These are phyloP conservation scores for Netelia fuscicornis DNA, from an alignment of 2,888 invertebrate genomes.

Conservation along the genomic window DNA sequence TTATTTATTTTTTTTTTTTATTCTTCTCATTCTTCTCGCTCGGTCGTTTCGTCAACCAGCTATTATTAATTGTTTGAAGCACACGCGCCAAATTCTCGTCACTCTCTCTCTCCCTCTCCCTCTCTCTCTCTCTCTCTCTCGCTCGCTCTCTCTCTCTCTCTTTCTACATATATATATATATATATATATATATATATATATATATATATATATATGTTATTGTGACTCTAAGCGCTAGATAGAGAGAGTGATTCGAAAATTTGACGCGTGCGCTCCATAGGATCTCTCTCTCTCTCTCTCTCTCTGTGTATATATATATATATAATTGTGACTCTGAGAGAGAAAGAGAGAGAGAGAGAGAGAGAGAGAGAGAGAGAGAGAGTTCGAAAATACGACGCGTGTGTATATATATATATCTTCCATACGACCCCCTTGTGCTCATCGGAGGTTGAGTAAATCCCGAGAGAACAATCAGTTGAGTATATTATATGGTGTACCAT, in stretches of 20 bases:
- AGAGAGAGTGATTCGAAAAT: too few species aligned
- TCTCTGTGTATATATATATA: not conserved
- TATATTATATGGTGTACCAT: slow-evolving; percentile 53
- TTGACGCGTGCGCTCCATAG: too few species aligned
- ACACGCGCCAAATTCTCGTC: slow-evolving; percentile 43
- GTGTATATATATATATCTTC: not conserved
- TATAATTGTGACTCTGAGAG: not conserved
- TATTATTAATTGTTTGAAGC: slow-evolving; percentile 52
- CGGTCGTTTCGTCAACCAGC: slow-evolving; percentile 13
- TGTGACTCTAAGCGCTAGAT: too few species aligned
- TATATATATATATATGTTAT: not conserved
- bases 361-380: too few species aligned
- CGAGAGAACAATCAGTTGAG: slow-evolving; percentile 78
- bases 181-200: not conserved
- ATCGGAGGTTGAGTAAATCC: slow-evolving; percentile 71
- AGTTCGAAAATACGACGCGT: too few species aligned
- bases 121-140: too few species aligned
- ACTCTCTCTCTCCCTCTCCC: not conserved
- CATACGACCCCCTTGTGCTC: slow-evolving; percentile 72
- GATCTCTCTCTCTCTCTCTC: too few species aligned
- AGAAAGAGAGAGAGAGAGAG: too few species aligned
- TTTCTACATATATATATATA: not conserved
- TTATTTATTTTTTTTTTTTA: not conserved
- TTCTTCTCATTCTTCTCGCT: slow-evolving; percentile 21
- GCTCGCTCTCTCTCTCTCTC: too few species aligned